phyloP scores from a whole-genome alignment of 2,797 vertebrate genomes.

The Jordanella pulchra region DNA sequence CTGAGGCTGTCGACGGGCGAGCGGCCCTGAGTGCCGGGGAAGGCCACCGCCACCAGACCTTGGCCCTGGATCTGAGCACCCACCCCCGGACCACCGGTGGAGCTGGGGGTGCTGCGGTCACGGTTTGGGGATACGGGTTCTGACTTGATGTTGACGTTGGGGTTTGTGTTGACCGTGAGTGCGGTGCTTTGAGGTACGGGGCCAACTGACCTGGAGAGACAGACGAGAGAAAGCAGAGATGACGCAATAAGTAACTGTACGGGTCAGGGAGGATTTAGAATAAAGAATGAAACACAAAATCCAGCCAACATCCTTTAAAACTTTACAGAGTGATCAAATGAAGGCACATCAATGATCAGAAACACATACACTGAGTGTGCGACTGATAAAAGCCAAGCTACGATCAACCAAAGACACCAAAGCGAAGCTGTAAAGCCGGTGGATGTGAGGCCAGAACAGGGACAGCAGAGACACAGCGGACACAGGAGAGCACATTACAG shows the following conservation, averaged over 20 bases:
- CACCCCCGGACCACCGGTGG: slow-evolving; percentile 43
- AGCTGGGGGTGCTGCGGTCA: slow-evolving; percentile 88
- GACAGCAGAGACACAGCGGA: slow-evolving; percentile 34
- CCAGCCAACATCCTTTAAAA: slow-evolving; percentile 15
- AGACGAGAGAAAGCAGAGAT: slow-evolving; percentile 7
- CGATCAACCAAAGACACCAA: slow-evolving; percentile 15
- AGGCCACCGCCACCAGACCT: slow-evolving; percentile 69
- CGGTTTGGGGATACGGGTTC: slow-evolving; percentile 94
- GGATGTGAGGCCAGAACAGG: slow-evolving; percentile 19
- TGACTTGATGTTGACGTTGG: slow-evolving; percentile 94
- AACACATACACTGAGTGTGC: slow-evolving; percentile 9
- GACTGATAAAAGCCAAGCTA: slow-evolving; percentile 8
- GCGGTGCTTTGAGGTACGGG: slow-evolving; percentile 87
- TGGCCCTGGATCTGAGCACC: slow-evolving; percentile 49
- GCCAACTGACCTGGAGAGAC: slow-evolving; percentile 84
- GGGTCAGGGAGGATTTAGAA: background rate
- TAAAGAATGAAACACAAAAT: slow-evolving; percentile 36
- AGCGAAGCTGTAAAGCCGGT: slow-evolving; percentile 10
- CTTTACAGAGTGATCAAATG: slow-evolving; percentile 1
- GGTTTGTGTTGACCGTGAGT: slow-evolving; percentile 92
- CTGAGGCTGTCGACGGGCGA: slow-evolving; percentile 94
- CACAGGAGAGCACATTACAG: slow-evolving; percentile 39
- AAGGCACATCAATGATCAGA: slow-evolving; percentile 1
- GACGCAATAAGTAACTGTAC: background rate
- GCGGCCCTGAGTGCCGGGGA: slow-evolving; percentile 81